Evolutionary conservation across 2,888 invertebrate species (phyloP).

Genomic region (Trissolcus brochymenae): DNA sequence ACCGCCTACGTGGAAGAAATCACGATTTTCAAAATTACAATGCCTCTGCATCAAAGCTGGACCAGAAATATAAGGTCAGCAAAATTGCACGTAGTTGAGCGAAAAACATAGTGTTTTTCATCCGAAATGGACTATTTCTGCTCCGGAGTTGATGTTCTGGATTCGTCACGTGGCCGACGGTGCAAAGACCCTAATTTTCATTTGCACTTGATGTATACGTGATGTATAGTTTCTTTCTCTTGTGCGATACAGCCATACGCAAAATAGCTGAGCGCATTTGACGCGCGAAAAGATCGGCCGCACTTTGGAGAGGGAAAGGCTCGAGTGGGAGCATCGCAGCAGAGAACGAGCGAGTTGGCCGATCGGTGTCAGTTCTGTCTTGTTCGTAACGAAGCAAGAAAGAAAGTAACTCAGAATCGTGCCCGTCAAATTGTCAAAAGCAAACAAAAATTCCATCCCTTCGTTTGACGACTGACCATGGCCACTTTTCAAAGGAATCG

Average conservation of each 20-base stretch:
- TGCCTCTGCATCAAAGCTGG: too few species aligned
- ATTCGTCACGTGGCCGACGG: not conserved
- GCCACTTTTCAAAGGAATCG: not conserved
- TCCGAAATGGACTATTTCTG: not conserved
- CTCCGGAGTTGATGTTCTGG: constrained; percentile 5
- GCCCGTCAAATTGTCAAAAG: not conserved
- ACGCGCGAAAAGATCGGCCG: constrained; percentile 18
- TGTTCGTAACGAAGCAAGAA: not conserved
- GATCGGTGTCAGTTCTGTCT: constrained; percentile 53
- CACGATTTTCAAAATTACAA: too few species aligned
- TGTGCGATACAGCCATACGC: constrained; percentile 11
- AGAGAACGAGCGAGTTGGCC: constrained; percentile 32
- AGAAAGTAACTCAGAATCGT: not conserved
- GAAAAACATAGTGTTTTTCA: too few species aligned
- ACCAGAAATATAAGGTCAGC: too few species aligned
- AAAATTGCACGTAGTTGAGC: too few species aligned
- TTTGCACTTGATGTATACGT: constrained; percentile 6
- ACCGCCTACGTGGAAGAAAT: too few species aligned
- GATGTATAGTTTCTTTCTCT: not conserved
- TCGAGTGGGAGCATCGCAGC: constrained; percentile 41
- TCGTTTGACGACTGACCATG: not conserved
- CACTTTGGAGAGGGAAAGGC: constrained; percentile 38
- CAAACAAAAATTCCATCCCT: too few species aligned
- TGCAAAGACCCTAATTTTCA: constrained; percentile 25
- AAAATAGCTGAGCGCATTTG: constrained; percentile 5